phyloP scores from a whole-genome alignment of 1,140 invertebrate species.

The Drosophila kurseongensis region DNA sequence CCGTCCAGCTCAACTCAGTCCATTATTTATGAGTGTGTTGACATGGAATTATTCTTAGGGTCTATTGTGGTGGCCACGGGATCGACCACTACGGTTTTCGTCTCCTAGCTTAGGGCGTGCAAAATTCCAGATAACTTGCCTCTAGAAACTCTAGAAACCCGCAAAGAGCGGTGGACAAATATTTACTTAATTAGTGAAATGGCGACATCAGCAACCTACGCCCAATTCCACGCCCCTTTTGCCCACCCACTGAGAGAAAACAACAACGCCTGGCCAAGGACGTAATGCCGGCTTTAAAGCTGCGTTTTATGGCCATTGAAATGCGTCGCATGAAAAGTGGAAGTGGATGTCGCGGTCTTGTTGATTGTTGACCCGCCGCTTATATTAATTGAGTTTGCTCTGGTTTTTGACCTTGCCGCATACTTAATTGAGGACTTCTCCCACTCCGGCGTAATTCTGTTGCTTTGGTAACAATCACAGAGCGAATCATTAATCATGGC shows the following conservation, averaged over 20 bases:
- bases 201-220: slow-evolving; percentile 28
- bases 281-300: slow-evolving; percentile 66
- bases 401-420: slow-evolving; percentile 72
- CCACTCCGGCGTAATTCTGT: slow-evolving; percentile 7
- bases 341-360: slow-evolving; percentile 24
- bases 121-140: slow-evolving; percentile 76
- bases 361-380: slow-evolving; percentile 69
- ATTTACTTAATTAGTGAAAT: slow-evolving; percentile 83
- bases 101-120: slow-evolving; percentile 48
- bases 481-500: slow-evolving; percentile 51
- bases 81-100: slow-evolving; percentile 11
- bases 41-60: slow-evolving; percentile 84
- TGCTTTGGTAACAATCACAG: slow-evolving; percentile 49
- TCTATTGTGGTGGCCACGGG: slow-evolving; percentile 59
- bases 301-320: slow-evolving; percentile 50
- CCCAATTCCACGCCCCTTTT: background rate
- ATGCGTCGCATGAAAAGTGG: slow-evolving; percentile 12
- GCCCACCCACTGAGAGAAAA: background rate
- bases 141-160: no score
- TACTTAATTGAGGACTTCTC: slow-evolving; percentile 51
- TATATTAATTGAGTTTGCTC: slow-evolving; percentile 80
- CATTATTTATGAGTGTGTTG: slow-evolving; percentile 84
- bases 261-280: slow-evolving; percentile 58
- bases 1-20: slow-evolving; percentile 61
- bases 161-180: slow-evolving; percentile 53